These are phyloP conservation scores for Coecobrya sp. DNA, from an alignment of 2,888 invertebrate species.

Conservation along the genomic window DNA sequence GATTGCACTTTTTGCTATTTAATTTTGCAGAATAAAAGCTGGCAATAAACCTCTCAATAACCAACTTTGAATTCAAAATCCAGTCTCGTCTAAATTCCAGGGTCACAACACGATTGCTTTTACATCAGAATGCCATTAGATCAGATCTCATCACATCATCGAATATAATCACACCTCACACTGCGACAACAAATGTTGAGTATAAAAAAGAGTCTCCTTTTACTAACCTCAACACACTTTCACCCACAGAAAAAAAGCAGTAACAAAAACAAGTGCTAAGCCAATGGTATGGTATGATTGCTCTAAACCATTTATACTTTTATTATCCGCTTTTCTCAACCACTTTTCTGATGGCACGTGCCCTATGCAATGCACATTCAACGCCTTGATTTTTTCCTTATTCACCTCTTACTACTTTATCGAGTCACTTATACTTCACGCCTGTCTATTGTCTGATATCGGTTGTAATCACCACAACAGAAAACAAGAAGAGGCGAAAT, in stretches of 20 bases:
- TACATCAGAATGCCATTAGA: slow-evolving; percentile 22
- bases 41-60: neutral
- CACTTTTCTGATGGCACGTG: slow-evolving; percentile 70
- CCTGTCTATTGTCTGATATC: slow-evolving; percentile 26
- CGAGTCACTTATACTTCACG: slow-evolving; percentile 1
- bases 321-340: slow-evolving; percentile 46
- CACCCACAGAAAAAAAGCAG: slow-evolving; percentile 52
- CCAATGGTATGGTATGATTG: slow-evolving; percentile 8
- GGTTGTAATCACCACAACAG: slow-evolving; percentile 51
- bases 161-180: neutral
- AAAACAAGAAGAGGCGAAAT: slow-evolving; percentile 44
- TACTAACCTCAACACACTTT: slow-evolving; percentile 78
- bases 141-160: neutral
- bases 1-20: slow-evolving; percentile 2
- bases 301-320: slow-evolving; percentile 9
- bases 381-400: slow-evolving; percentile 60
- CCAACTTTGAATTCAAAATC: slow-evolving; percentile 12
- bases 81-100: slow-evolving; percentile 16
- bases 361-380: slow-evolving; percentile 43
- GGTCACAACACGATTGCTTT: slow-evolving; percentile 10
- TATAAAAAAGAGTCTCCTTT: slow-evolving; percentile 43
- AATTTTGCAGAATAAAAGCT: neutral
- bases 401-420: slow-evolving; percentile 16
- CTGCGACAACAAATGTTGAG: slow-evolving; percentile 14
- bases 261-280: slow-evolving; percentile 10